These are phyloP conservation scores for Dascyllus trimaculatus DNA, from an alignment of 2,113 vertebrate genomes.

Conservation along the genomic window DNA sequence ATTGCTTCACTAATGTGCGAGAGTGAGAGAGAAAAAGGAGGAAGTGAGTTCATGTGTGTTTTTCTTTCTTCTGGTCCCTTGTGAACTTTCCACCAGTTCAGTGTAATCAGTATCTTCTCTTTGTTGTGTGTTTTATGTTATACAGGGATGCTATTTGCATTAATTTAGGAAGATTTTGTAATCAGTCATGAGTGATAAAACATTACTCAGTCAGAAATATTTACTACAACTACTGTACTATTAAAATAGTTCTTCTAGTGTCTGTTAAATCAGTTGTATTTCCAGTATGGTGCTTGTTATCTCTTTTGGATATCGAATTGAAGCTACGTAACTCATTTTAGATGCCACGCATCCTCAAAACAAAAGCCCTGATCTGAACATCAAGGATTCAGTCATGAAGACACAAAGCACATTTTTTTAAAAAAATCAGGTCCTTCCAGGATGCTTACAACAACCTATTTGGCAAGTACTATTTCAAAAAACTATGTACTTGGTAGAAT, in stretches of 20 bases:
- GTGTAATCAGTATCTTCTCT: conserved; percentile 35
- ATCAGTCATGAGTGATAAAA: conserved; percentile 10
- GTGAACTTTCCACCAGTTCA: conserved; percentile 22
- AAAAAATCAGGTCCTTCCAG: no score
- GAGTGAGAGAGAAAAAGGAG: conserved; percentile 14
- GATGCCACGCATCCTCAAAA: no score
- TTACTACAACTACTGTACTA: not conserved
- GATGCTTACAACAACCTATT: not conserved
- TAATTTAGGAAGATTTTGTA: conserved; percentile 1
- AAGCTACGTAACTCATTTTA: conserved; percentile 11
- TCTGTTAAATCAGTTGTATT: not conserved
- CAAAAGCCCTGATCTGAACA: no score
- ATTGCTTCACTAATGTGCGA: conserved; percentile 26
- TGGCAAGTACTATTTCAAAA: not conserved
- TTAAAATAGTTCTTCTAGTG: not conserved
- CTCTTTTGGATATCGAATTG: conserved; percentile 8
- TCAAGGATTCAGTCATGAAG: no score
- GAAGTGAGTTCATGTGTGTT: conserved; percentile 7
- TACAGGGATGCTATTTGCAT: conserved; percentile 24
- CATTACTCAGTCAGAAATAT: not conserved
- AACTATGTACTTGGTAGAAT: no score
- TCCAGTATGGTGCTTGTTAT: not conserved
- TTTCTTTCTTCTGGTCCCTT: conserved; percentile 31
- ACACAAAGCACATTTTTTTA: no score
- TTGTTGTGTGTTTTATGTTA: conserved; percentile 25